These are phyloP conservation scores for Tetraneura akinire DNA, from an alignment of 1,140 invertebrate genomes.

Conservation along the genomic window DNA sequence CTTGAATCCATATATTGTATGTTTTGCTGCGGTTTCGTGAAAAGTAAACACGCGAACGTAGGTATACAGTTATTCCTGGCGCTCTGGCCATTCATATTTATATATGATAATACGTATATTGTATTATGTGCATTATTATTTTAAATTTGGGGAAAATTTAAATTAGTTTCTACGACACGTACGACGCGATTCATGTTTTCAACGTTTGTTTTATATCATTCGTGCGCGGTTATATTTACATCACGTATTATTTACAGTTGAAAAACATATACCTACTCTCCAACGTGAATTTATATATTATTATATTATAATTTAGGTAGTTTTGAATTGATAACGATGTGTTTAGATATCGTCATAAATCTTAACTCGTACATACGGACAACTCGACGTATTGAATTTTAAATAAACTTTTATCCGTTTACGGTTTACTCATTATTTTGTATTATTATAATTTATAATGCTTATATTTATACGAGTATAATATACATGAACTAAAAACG, in stretches of 20 bases:
- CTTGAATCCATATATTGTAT: too few species aligned
- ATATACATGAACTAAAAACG: not conserved
- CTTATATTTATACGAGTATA: too few species aligned
- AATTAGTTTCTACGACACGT: too few species aligned
- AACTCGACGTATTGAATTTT: slow-evolving; percentile 26
- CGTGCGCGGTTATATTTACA: not conserved
- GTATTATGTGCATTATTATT: not conserved
- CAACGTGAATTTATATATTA: not conserved
- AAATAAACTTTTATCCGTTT: not conserved
- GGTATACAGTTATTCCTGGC: too few species aligned
- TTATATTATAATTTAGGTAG: not conserved
- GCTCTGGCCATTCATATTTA: too few species aligned
- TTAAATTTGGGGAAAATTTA: too few species aligned
- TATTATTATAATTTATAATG: too few species aligned
- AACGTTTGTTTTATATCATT: not conserved
- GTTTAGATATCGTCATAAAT: slow-evolving; percentile 18
- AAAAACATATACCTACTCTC: too few species aligned
- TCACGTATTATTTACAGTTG: slow-evolving; percentile 31
- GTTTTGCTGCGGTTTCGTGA: too few species aligned
- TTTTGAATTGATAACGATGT: slow-evolving; percentile 7
- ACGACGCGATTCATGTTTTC: not conserved
- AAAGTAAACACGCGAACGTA: too few species aligned
- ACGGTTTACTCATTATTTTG: not conserved
- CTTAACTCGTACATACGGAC: not conserved
- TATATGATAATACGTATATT: too few species aligned